Evolutionary conservation across 2,113 vertebrate genomes (phyloP), one percentile per base, ranked within the genome.

Genomic region (Pithys albifrons): DNA sequence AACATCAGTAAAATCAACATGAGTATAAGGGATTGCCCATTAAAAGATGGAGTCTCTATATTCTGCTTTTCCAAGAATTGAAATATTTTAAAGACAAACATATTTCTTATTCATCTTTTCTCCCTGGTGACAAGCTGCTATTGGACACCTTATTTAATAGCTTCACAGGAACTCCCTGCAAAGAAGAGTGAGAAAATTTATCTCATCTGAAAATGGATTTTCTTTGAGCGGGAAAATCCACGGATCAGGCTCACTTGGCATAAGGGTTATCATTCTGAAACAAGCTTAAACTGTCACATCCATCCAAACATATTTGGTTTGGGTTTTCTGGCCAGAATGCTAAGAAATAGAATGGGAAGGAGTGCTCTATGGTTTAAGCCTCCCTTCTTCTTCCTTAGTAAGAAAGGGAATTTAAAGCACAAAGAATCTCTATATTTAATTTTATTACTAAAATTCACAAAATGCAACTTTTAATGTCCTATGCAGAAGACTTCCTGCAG

Each of bases 131-230:
- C 76, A 95, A 73, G 51, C 48, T 87, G 27, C 35, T 81, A 23
- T 92, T 78, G 94, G 72, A 67, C 72, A 84, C 22, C 23, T 89
- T 74, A 89, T 95, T 85, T 87, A 95, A 89, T 45, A 89, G 43
- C 18, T 93, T 91, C 6, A 4, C 43, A 91, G 61, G 43, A 31
- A 51, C 14, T 84, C 58, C 52, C 27, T 81, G 16, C 5, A 84
- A 91, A 77, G 55, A 86, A 37, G 28, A 75, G 52, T 72, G 54
- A 80, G 75, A 86, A 94, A 74, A 93, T 59, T 37, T 67, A 28
- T 66, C 35, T 89, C 33, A 59, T 77, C 55, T 87, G 73, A 78
- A 95, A 95, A 84, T 67, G n/a, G 27, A 46, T 87, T 85, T 95
- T 41, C 55, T 81, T 15, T 27, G 51, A 96, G 80, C 23, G 27